Base-by-base conservation (phyloP, 1,140 invertebrate genomes). In the Aphelinus certus region DNA sequence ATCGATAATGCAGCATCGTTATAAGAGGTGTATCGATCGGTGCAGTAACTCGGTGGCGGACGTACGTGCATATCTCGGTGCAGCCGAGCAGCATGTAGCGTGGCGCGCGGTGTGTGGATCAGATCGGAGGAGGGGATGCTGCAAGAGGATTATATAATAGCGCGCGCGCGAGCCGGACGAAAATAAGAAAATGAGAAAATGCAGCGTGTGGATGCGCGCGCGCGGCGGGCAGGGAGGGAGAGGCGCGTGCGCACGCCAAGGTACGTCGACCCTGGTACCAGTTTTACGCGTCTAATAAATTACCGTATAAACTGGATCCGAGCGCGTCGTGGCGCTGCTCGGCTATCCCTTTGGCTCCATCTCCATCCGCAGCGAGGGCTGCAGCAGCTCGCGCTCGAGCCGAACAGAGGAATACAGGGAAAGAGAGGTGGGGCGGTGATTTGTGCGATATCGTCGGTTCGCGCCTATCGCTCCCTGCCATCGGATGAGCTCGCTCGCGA, bases 201-300 rank as follows among this genome's bases (percentile, higher is more conserved):
- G 63, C 65, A 67, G 72, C 60, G 51, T 53, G 74, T 79, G 75
- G 74, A 76, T 77, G 76, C 79, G 26, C 26, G 26, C 26, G 26
- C 26, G 26, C 26, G 26, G 26, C 26, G 26, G 26, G 26, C 26
- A 26, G 26, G 26, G 26, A 26, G 26, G 26, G 26, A 26, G 26
- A 26, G 26, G 26, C 26, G 26, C 26, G 26, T 26, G 26, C 26
- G 26, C 26, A 26, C 26, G 26, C 26, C 26, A 70, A 78, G 78
- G 83, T 82, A 75, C 80, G 75, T 83, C 81, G 83, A 84, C 83
- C 80, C 77, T 73, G 76, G 69, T 66, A 63, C 55, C 76, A 77
- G 76, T 74, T 83, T 84, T 84, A 81, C 82, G 83, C 79, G 83
- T 79, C 78, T 83, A 84, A 84, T 85, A 85, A 85, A 84, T 83